These are phyloP conservation scores for Brachypterus glaber DNA, from an alignment of 2,888 invertebrate genomes.

Conservation along the genomic window DNA sequence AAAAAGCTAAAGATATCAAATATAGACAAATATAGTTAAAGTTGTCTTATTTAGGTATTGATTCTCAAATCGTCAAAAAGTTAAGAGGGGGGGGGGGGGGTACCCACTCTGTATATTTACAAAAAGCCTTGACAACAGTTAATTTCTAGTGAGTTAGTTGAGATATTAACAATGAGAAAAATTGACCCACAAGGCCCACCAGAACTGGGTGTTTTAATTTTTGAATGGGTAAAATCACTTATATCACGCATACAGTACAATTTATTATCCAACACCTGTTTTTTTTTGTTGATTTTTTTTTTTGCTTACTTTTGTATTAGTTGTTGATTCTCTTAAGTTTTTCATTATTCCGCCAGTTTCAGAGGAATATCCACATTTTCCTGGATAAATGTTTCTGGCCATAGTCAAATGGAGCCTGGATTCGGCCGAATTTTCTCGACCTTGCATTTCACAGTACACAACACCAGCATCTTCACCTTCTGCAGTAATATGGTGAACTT, in stretches of 20 bases:
- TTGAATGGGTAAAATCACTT: background rate
- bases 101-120: too few relatives aligned
- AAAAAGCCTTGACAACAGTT: too few relatives aligned
- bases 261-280: too few relatives aligned
- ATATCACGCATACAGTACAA: background rate
- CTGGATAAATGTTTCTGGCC: constrained; percentile 65
- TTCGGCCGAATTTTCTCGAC: constrained; percentile 71
- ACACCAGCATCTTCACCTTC: constrained; percentile 87
- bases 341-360: constrained; percentile 79
- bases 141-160: too few relatives aligned
- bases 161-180: too few relatives aligned
- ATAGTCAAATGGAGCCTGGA: constrained; percentile 57
- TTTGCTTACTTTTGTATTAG: constrained; percentile 68
- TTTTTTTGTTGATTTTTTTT: too few relatives aligned
- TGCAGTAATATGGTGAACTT: constrained; percentile 85
- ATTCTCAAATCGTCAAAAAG: too few relatives aligned
- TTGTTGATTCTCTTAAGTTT: constrained; percentile 72
- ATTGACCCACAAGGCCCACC: too few relatives aligned
- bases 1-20: too few relatives aligned
- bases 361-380: constrained; percentile 71
- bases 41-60: too few relatives aligned
- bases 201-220: background rate
- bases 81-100: too few relatives aligned
- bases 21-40: too few relatives aligned
- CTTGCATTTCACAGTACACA: constrained; percentile 95